Evolutionary conservation across 2,113 vertebrate genomes (phyloP).

Genomic region (Morone saxatilis): DNA sequence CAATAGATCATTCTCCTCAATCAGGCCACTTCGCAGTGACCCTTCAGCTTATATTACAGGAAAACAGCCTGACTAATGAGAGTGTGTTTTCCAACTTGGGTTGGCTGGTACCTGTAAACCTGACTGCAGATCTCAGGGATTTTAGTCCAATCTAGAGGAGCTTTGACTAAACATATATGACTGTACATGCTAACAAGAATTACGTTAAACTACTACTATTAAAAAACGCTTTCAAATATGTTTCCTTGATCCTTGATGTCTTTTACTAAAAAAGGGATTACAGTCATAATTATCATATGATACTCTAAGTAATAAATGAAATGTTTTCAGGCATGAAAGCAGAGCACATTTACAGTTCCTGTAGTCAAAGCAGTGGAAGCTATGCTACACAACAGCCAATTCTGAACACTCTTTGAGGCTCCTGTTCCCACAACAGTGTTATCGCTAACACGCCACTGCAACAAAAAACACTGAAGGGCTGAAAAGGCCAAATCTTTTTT

Average conservation of each 20-base stretch:
- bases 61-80: slow-evolving; percentile 17
- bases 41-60: slow-evolving; percentile 32
- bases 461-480: neutral
- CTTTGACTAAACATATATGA: neutral
- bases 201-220: neutral
- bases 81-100: neutral
- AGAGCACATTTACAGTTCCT: neutral
- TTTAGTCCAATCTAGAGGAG: neutral
- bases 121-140: neutral
- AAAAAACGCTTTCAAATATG: neutral
- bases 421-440: neutral
- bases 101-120: slow-evolving; percentile 3
- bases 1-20: slow-evolving; percentile 24
- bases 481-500: slow-evolving; percentile 2
- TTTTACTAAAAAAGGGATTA: too few relatives aligned
- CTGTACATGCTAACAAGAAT: neutral
- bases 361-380: neutral
- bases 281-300: neutral
- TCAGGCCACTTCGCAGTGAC: slow-evolving; percentile 35
- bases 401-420: neutral
- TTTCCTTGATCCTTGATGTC: neutral
- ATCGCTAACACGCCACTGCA: neutral
- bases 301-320: neutral
- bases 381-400: neutral
- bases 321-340: neutral